A percentile compares a stretch with the other conserved stretches of the same genome.
These are phyloP conservation scores for Nomada hirtipes DNA, from an alignment of 2,888 invertebrate genomes.

Conservation along the genomic window DNA sequence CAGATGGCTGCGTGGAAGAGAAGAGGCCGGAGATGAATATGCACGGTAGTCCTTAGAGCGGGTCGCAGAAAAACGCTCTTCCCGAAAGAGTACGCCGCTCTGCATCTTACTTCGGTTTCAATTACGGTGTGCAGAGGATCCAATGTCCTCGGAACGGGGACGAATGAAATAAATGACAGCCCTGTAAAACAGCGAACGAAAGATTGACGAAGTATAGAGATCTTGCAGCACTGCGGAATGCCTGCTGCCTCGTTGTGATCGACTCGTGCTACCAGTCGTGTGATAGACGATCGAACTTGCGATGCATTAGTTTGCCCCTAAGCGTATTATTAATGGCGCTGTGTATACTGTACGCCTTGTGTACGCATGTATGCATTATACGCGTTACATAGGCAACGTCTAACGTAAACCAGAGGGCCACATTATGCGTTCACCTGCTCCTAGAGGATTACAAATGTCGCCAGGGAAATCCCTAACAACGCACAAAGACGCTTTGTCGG, in stretches of 20 bases:
- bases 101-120: constrained; percentile 3
- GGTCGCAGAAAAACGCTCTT: neutral
- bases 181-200: too few species aligned
- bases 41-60: constrained; percentile 23
- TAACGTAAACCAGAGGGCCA: constrained; percentile 16
- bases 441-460: constrained; percentile 54
- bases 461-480: constrained; percentile 46
- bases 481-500: constrained; percentile 59
- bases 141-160: too few species aligned
- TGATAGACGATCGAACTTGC: constrained; percentile 7
- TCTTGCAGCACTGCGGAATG: too few species aligned
- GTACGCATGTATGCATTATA: neutral
- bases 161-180: too few species aligned
- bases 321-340: constrained; percentile 47
- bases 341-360: constrained; percentile 3
- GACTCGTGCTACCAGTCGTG: neutral
- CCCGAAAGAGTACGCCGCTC: neutral
- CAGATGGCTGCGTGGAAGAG: constrained; percentile 58
- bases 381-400: constrained; percentile 26
- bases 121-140: neutral
- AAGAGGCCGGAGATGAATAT: constrained; percentile 42
- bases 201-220: too few species aligned
- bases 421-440: constrained; percentile 55
- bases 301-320: constrained; percentile 16
- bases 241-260: neutral